Conservation (phyloP, 2,797 vertebrate genomes). For the Cyclura pinguis region DNA sequence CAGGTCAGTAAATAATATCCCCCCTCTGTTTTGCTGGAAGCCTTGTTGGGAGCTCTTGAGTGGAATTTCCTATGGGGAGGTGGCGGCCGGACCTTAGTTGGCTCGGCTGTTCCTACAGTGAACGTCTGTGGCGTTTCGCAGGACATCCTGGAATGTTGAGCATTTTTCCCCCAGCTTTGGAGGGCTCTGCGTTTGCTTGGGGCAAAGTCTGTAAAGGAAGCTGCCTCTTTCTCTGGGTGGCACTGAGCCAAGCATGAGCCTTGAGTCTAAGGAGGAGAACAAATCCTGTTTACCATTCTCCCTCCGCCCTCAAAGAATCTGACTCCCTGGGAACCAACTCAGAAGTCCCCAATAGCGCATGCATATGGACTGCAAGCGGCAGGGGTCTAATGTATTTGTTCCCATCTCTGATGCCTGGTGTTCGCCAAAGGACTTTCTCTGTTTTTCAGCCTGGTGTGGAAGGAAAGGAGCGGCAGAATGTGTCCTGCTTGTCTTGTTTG, state of each 20-base stretch:
- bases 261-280: constrained; percentile 26
- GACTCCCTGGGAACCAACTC: constrained; percentile 38
- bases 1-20: neutral
- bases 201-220: constrained; percentile 14
- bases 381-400: constrained; percentile 3
- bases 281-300: constrained; percentile 57
- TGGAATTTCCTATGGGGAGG: constrained; percentile 33
- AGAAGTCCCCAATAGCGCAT: fast-evolving
- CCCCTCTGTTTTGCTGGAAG: neutral
- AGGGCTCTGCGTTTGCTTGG: neutral
- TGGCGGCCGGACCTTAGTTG: neutral
- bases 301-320: neutral
- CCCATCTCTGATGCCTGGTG: neutral
- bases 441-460: too few relatives aligned
- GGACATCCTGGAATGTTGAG: constrained; percentile 46
- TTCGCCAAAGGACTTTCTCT: neutral
- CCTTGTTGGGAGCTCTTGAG: neutral
- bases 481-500: neutral
- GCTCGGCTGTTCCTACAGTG: neutral
- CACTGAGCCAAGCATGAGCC: neutral
- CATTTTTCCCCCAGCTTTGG: neutral
- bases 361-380: neutral
- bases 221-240: neutral
- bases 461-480: neutral
- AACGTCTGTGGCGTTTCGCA: constrained; percentile 20